Percentiles rank a stretch among this genome's conserved stretches.
Evolutionary conservation across 2,113 vertebrate genomes (phyloP).

Genomic region (Aptenodytes forsteri): DNA sequence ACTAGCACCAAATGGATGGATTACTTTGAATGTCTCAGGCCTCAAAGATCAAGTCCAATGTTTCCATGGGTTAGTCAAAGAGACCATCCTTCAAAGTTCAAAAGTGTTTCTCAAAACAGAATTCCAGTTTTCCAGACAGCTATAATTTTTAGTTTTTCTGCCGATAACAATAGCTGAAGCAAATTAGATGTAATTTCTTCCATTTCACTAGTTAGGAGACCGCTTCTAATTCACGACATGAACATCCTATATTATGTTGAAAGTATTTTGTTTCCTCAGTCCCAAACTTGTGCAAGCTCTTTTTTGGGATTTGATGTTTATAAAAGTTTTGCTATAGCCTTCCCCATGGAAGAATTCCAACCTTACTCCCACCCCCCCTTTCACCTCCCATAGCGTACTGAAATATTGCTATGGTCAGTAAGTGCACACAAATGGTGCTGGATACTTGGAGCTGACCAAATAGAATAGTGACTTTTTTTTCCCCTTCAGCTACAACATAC

Average conservation of each 20-base stretch:
- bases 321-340: background rate
- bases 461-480: background rate
- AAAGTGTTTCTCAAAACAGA: background rate
- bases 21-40: background rate
- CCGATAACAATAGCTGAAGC: background rate
- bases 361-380: background rate
- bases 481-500: background rate
- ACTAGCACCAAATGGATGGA: background rate
- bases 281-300: background rate
- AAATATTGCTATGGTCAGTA: background rate
- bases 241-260: background rate
- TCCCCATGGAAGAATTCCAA: background rate
- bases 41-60: background rate
- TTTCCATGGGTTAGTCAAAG: background rate
- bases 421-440: background rate
- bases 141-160: background rate
- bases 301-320: background rate
- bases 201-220: background rate
- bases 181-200: background rate
- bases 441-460: background rate
- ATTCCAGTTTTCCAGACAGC: background rate
- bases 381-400: background rate
- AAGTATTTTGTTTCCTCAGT: background rate
- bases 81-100: fast-evolving
- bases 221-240: background rate